Evolutionary conservation across 2,797 vertebrate species (phyloP).

Genomic region (Gadopsis marmoratus): DNA sequence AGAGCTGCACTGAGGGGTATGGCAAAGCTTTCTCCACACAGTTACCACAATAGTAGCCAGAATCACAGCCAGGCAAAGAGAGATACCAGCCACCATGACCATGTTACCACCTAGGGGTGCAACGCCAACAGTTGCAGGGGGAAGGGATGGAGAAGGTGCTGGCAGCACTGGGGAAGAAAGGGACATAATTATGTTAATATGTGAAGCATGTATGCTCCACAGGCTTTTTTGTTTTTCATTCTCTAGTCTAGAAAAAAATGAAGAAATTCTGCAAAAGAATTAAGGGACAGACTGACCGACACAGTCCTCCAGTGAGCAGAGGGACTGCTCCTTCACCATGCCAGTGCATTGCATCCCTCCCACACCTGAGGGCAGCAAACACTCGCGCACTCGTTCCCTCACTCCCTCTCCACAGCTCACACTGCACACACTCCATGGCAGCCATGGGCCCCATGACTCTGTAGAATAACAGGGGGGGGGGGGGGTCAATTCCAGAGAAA

Average conservation of each 20-base stretch:
- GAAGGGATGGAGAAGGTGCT: slow-evolving; percentile 66
- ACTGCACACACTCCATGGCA: slow-evolving; percentile 94
- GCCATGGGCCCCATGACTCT: slow-evolving; percentile 95
- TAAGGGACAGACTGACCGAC: slow-evolving; percentile 75
- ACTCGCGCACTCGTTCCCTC: slow-evolving; percentile 90
- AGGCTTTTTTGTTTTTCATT: neutral
- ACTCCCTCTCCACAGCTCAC: slow-evolving; percentile 93
- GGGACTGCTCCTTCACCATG: slow-evolving; percentile 88
- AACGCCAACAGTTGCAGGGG: slow-evolving; percentile 48
- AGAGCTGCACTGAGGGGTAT: slow-evolving; percentile 87
- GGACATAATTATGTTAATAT: neutral
- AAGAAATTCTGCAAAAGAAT: neutral
- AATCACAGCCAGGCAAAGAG: slow-evolving; percentile 93
- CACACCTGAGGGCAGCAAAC: slow-evolving; percentile 86
- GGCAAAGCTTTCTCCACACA: slow-evolving; percentile 93
- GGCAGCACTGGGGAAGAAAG: slow-evolving; percentile 58
- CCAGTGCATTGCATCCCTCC: slow-evolving; percentile 86
- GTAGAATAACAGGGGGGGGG: slow-evolving; percentile 34
- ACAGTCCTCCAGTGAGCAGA: slow-evolving; percentile 94
- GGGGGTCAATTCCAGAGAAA: neutral
- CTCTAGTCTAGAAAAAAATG: neutral
- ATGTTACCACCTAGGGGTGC: slow-evolving; percentile 86
- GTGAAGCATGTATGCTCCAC: neutral
- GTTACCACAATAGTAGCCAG: slow-evolving; percentile 91
- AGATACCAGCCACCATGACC: slow-evolving; percentile 93